Base-by-base conservation (phyloP, 2,113 vertebrate genomes). In the Hypocryptadius cinnamomeus region DNA sequence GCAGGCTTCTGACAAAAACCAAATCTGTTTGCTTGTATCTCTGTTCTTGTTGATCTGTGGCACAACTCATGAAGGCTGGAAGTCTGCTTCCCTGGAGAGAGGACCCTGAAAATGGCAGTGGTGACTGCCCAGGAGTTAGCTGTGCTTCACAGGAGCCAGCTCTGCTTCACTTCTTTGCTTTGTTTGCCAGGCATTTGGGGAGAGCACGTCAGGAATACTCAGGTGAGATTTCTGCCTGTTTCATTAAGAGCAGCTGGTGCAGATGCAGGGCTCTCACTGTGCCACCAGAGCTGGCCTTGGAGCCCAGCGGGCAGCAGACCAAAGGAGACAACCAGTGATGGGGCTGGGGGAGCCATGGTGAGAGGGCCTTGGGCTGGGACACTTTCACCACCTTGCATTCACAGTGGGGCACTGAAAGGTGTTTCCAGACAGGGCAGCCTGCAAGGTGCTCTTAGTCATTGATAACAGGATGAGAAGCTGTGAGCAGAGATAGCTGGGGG, bases 191-290 rank as follows among this genome's bases (percentile, higher is more conserved):
- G 24, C 19, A 5, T 50, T 28, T 78, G 47, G 65, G 28, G 13
- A 84, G 30, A 56, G 11, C 10, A 4, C 4, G 1, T 13, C 79
- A 60, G 45, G 33, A 51, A 27, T 6, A 31, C 16, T 30, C 61
- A 54, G 57, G 30, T 13, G 40, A 51, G 48, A 27, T 19, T 63
- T 85, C 65, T 74, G 19, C 40, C 69, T 45, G 28, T 50, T 65
- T 45, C 15, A 1, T 39, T 30, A 21, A 7, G 40, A 59, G 65
- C 39, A 84, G 65, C 42, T 50, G 78, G 37, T 4, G 35, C 24
- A 53, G n/a, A 24, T 4, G 19, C 4, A 0, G 1, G 31, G 31
- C 30, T 85, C 17, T 11, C 2, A 0, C 20, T 3, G 0, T 27
- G n/a, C 21, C 44, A 4, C 0, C 1, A 11, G 12, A 80, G 15